These are phyloP conservation scores for Temnothorax nylanderi DNA, from an alignment of 1,140 invertebrate genomes.

Conservation along the genomic window DNA sequence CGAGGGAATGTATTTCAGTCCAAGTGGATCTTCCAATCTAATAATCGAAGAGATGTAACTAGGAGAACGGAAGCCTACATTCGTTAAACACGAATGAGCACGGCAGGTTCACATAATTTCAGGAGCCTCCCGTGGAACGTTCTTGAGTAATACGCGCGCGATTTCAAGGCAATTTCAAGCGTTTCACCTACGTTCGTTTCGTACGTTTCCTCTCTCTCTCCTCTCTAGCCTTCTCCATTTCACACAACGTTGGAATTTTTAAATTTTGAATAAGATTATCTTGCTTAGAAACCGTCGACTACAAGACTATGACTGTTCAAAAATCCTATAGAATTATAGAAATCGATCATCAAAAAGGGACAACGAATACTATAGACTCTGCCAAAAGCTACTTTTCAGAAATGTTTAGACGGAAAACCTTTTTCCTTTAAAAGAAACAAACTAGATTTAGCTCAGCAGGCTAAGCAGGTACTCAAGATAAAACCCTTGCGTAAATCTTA, in stretches of 20 bases:
- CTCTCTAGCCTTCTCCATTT: not conserved
- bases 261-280: not conserved
- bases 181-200: constrained; percentile 48
- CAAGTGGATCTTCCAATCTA: constrained; percentile 57
- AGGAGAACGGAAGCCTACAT: constrained; percentile 65
- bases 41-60: constrained; percentile 60
- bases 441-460: not conserved
- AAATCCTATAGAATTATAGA: not conserved
- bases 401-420: not conserved
- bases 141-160: constrained; percentile 45
- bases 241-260: not conserved
- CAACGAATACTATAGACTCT: not conserved
- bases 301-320: not conserved
- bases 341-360: not conserved
- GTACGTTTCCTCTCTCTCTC: not conserved
- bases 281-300: not conserved
- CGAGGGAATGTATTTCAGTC: constrained; percentile 58
- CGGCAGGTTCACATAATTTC: constrained; percentile 51
- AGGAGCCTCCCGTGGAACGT: not conserved
- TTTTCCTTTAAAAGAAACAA: not conserved
- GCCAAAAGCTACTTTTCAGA: not conserved
- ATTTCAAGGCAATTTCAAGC: constrained; percentile 45
- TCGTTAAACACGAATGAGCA: constrained; percentile 39
- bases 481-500: not conserved
- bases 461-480: not conserved